A percentile compares a stretch with the other conserved stretches of the same genome.
Evolutionary conservation across 2,797 vertebrate genomes (phyloP).

Genomic region (Lagothrix lagotricha): DNA sequence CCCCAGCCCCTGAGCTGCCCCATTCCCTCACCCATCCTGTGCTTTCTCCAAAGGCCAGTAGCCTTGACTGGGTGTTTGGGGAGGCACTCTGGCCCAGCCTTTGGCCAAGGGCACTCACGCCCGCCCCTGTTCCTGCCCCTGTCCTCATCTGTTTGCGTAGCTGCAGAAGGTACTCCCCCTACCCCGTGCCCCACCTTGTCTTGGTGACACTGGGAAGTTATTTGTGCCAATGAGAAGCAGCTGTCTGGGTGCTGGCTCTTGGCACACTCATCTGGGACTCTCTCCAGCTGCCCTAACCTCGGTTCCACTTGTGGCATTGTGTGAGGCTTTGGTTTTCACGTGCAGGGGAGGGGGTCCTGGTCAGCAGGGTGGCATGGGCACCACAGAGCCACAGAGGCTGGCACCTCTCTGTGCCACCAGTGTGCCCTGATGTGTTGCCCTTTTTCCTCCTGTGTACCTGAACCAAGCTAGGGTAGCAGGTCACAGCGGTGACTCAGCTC

Average conservation of each 20-base stretch:
- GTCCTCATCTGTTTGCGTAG: background rate
- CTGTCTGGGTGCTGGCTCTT: background rate
- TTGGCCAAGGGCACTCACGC: background rate
- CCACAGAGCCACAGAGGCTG: background rate
- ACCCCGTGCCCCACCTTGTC: background rate
- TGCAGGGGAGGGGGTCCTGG: background rate
- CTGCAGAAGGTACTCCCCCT: background rate
- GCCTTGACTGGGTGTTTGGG: background rate
- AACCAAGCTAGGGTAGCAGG: background rate
- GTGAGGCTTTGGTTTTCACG: background rate
- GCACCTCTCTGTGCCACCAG: background rate
- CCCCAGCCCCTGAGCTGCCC: background rate
- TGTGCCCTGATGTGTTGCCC: background rate
- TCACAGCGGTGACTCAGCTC: conserved; percentile 60
- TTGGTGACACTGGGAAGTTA: background rate
- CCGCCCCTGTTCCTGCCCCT: background rate
- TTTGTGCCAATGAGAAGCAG: conserved; percentile 2
- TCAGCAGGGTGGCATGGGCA: background rate
- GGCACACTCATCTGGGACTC: background rate
- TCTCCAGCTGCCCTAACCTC: background rate
- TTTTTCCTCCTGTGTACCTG: background rate
- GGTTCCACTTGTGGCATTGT: background rate
- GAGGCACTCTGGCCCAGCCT: background rate
- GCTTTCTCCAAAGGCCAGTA: background rate
- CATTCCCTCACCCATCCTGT: background rate